Conservation (phyloP, 2,888 invertebrate genomes). For the Drosophila glabriapex region DNA sequence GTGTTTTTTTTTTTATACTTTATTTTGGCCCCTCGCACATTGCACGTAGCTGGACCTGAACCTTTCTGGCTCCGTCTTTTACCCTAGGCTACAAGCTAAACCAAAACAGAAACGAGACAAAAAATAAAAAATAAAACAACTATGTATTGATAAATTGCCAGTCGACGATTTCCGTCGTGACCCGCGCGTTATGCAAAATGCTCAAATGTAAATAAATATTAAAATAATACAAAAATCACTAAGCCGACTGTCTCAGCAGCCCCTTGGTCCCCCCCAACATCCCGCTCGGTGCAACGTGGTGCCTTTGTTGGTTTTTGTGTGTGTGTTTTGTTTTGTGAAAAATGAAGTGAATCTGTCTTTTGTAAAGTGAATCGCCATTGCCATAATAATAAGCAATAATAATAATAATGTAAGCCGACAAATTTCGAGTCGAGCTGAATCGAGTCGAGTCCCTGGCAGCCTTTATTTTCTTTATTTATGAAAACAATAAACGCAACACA, state of each 20-base stretch:
- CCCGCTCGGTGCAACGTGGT: neutral
- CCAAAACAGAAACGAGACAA: slow-evolving; percentile 26
- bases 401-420: slow-evolving; percentile 75
- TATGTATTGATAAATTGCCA: slow-evolving; percentile 84
- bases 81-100: slow-evolving; percentile 51
- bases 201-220: slow-evolving; percentile 80
- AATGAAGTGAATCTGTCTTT: slow-evolving; percentile 78
- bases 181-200: slow-evolving; percentile 84
- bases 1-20: slow-evolving; percentile 12
- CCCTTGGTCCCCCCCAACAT: neutral
- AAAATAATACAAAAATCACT: slow-evolving; percentile 79
- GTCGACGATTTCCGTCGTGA: slow-evolving; percentile 84
- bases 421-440: slow-evolving; percentile 55
- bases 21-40: slow-evolving; percentile 48
- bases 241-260: slow-evolving; percentile 39
- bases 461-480: slow-evolving; percentile 67
- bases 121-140: slow-evolving; percentile 50
- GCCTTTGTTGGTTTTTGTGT: slow-evolving; percentile 43
- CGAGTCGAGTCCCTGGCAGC: slow-evolving; percentile 26
- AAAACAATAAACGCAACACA: slow-evolving; percentile 77
- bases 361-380: slow-evolving; percentile 69
- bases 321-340: slow-evolving; percentile 54
- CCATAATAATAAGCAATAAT: slow-evolving; percentile 67
- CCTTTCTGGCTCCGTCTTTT: slow-evolving; percentile 57
- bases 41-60: slow-evolving; percentile 60